These are phyloP conservation scores for Tillus elongatus DNA, from an alignment of 2,888 invertebrate genomes.

Conservation along the genomic window DNA sequence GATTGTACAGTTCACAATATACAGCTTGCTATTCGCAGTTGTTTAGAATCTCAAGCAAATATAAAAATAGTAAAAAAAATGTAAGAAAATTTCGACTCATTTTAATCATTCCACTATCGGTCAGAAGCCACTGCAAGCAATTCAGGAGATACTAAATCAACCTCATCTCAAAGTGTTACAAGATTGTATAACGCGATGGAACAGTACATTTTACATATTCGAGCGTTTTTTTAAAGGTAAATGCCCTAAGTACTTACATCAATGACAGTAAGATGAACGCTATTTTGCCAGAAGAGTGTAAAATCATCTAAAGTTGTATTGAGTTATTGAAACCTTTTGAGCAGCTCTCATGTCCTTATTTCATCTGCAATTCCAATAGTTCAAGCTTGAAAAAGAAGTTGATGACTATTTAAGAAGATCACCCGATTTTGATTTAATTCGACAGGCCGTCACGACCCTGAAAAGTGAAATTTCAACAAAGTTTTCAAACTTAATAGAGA, in stretches of 20 bases:
- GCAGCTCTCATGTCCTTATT: slow-evolving; percentile 23
- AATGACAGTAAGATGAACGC: slow-evolving; percentile 18
- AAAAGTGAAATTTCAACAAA: slow-evolving; percentile 25
- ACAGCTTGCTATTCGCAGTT: slow-evolving; percentile 9
- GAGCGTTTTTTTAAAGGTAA: too few relatives aligned
- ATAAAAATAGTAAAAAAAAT: slow-evolving; percentile 10
- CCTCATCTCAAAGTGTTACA: slow-evolving; percentile 16
- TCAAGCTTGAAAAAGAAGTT: slow-evolving; percentile 23
- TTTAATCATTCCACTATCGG: slow-evolving; percentile 24
- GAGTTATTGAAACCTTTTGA: slow-evolving; percentile 18
- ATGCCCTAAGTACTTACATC: too few relatives aligned
- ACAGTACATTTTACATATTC: too few relatives aligned
- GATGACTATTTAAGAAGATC: slow-evolving; percentile 21
- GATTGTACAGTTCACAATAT: slow-evolving; percentile 12
- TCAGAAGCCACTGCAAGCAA: slow-evolving; percentile 19
- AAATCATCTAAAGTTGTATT: slow-evolving; percentile 22
- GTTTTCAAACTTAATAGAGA: too few relatives aligned
- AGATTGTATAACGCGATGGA: slow-evolving; percentile 27
- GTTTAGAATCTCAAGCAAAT: too few relatives aligned
- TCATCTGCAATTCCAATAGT: too few relatives aligned
- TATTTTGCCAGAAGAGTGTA: slow-evolving; percentile 17
- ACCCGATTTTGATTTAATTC: too few relatives aligned
- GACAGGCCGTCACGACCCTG: slow-evolving; percentile 19
- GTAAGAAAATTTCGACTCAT: slow-evolving; percentile 18
- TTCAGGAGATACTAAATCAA: slow-evolving; percentile 13